Conservation (phyloP, 1,140 invertebrate species). For the Anoplolepis gracilipes region DNA sequence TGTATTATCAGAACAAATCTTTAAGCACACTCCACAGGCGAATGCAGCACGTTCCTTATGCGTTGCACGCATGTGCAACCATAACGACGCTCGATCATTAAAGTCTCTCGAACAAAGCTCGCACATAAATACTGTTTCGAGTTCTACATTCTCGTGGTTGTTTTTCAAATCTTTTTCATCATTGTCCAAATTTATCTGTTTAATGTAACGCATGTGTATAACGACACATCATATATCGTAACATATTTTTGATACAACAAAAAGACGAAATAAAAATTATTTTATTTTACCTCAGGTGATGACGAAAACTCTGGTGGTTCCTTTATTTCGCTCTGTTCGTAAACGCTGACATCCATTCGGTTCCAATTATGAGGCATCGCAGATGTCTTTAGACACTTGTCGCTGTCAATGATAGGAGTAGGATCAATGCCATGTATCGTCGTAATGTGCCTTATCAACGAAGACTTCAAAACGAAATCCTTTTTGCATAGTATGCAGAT, state of each 20-base stretch:
- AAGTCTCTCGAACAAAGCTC: slow-evolving; percentile 86
- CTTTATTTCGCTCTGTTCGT: slow-evolving; percentile 67
- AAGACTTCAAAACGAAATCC: slow-evolving; percentile 82
- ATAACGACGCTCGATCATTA: slow-evolving; percentile 86
- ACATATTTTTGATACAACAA: neutral
- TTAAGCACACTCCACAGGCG: slow-evolving; percentile 87
- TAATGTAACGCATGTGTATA: neutral
- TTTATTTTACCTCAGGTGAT: slow-evolving; percentile 59
- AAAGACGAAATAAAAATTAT: neutral
- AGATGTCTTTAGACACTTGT: slow-evolving; percentile 79
- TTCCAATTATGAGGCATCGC: slow-evolving; percentile 64
- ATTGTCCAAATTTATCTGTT: slow-evolving; percentile 68
- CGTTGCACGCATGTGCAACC: slow-evolving; percentile 87
- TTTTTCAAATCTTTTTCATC: slow-evolving; percentile 77
- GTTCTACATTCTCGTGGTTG: slow-evolving; percentile 80
- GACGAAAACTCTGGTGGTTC: slow-evolving; percentile 44
- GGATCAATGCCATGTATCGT: slow-evolving; percentile 81
- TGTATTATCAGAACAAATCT: slow-evolving; percentile 85
- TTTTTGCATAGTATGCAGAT: slow-evolving; percentile 85
- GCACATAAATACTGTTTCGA: slow-evolving; percentile 85
- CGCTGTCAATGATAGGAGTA: slow-evolving; percentile 78
- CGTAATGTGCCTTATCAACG: slow-evolving; percentile 84
- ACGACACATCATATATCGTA: neutral
- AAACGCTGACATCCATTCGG: slow-evolving; percentile 60
- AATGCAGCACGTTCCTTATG: slow-evolving; percentile 87